A percentile compares a stretch with the other conserved stretches of the same genome.
These are phyloP conservation scores for Corythornis madagascariensis DNA, from an alignment of 2,113 vertebrate genomes.

Conservation along the genomic window DNA sequence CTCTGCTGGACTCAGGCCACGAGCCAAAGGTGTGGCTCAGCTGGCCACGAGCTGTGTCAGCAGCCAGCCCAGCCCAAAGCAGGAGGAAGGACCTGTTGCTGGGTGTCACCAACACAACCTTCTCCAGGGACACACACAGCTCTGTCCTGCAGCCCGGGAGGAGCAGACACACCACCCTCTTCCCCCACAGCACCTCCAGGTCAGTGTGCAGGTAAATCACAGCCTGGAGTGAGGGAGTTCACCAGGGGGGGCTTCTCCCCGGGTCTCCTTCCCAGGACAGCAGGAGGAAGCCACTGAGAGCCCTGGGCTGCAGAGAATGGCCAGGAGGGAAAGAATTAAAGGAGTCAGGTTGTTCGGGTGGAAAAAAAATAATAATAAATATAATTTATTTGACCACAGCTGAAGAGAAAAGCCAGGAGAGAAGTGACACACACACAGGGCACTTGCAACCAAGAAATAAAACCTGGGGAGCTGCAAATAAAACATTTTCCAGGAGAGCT, in stretches of 20 bases:
- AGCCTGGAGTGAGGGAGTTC: neutral
- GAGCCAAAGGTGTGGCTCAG: neutral
- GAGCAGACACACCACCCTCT: neutral
- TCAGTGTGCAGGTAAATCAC: neutral
- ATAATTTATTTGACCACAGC: neutral
- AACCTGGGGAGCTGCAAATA: neutral
- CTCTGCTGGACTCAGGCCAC: neutral
- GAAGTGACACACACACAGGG: neutral
- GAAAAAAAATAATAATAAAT: neutral
- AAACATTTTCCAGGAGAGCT: neutral
- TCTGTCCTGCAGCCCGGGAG: neutral
- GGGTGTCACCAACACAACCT: neutral
- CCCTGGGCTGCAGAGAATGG: neutral
- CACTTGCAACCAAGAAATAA: neutral
- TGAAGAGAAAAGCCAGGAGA: neutral
- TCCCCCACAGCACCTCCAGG: neutral
- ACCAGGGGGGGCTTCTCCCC: too few relatives aligned
- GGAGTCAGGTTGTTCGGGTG: fast-evolving
- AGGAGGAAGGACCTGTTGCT: neutral
- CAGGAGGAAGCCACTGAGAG: neutral
- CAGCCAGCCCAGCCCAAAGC: neutral
- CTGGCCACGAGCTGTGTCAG: neutral
- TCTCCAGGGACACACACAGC: neutral
- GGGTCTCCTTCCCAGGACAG: neutral
- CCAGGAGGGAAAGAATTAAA: neutral